phyloP scores from a whole-genome alignment of 2,797 vertebrate genomes.

The Spinus olivaceus region DNA sequence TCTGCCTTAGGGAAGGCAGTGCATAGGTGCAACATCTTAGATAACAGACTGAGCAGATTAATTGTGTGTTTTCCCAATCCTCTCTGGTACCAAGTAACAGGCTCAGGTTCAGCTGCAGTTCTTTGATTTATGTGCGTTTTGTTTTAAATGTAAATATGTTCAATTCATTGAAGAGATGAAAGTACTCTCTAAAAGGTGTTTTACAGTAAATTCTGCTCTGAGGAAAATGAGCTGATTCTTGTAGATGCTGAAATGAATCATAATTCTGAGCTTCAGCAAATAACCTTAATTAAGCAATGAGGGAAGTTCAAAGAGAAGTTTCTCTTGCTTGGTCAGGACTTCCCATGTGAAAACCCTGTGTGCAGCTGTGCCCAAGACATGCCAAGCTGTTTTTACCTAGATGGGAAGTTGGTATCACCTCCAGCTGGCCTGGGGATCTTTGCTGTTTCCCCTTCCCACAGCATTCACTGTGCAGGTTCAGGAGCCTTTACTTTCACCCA shows the following conservation, averaged over 20 bases:
- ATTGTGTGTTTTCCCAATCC: background rate
- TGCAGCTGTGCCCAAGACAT: background rate
- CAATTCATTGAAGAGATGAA: background rate
- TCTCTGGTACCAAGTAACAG: background rate
- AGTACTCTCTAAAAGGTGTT: background rate
- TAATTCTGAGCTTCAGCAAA: background rate
- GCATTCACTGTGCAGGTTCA: background rate
- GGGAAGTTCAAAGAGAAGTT: background rate
- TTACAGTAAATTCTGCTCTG: background rate
- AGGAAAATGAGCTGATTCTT: background rate
- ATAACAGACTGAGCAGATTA: background rate
- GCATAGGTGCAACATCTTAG: background rate
- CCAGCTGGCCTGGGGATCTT: background rate
- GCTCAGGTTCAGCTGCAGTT: background rate
- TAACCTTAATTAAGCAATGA: background rate
- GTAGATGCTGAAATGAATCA: background rate
- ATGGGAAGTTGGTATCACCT: background rate
- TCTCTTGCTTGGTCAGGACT: background rate
- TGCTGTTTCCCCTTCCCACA: background rate
- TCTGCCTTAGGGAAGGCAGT: background rate
- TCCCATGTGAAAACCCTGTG: background rate
- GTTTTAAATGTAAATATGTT: background rate
- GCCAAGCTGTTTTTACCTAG: background rate
- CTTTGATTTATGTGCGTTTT: background rate
- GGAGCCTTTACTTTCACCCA: background rate